Base-by-base conservation (phyloP, 2,113 vertebrate genomes). In the Psammodynastes pulverulentus region DNA sequence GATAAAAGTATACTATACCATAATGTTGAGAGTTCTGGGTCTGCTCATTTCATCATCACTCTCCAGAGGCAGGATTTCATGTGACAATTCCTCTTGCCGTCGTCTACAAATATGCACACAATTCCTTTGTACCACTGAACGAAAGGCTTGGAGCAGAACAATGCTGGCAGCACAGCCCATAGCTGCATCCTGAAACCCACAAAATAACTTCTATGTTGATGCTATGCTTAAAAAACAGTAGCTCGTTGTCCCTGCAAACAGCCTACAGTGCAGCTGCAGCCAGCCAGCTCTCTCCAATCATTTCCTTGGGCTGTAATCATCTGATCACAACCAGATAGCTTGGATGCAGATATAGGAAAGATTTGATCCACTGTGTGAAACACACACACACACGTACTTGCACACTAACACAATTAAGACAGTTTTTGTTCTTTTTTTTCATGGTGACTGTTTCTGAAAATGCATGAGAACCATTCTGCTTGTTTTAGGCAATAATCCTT, bases 111-210 rank as follows among this genome's bases (percentile, higher is more conserved):
- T 98, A 97, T 98, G 98, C 94, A 98, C 98, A 97, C 98, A 99
- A 98, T 98, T 98, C 94, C 98, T 98, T 96, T 98, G 98, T 96
- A 99, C 98, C 97, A 99, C 98, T 90, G 99, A 98, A 92, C 98
- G 98, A 92, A 99, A 98, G 96, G 98, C 98, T 94, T 98, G 98
- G 86, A 99, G 98, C 95, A 99, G 98, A 97, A 99, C 98, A 97
- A 98, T 98, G 95, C 99, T 99, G 98, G 98, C 98, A 89, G 98
- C 98, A 97, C 99, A 99, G 95, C 99, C 99, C 99, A 99, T 99
- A 94, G 97, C 98, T 98, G 98, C 98, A 98, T 98, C 98, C 97
- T 98, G 96, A 98, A 98, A 97, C 97, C 97, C 96, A 98, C 97
- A 96, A 95, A 98, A 97, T 97, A 98, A 98, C 97, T 98, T 98